Percentiles rank a stretch among this genome's conserved stretches.
Evolutionary conservation across 2,113 vertebrate genomes (phyloP).

Genomic region (Pterocles orientalis): DNA sequence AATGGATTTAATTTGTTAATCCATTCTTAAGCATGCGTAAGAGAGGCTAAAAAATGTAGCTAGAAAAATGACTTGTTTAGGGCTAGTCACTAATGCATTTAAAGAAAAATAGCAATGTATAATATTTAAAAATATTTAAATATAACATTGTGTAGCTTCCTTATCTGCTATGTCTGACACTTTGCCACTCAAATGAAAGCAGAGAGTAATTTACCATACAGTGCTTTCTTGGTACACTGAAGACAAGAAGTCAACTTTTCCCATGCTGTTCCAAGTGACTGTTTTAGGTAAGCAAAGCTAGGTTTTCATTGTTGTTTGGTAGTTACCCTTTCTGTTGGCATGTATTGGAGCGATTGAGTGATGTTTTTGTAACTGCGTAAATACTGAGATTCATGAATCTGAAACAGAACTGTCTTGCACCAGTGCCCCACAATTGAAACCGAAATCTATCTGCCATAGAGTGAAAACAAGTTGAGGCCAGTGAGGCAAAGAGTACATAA

Average conservation of each 20-base stretch:
- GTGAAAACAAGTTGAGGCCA: background rate
- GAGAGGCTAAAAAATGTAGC: rapidly evolving
- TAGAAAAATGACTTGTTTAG: background rate
- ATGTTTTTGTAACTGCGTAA: background rate
- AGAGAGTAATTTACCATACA: background rate
- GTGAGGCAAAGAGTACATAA: background rate
- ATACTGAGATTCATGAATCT: background rate
- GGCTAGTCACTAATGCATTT: background rate
- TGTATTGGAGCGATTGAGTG: background rate
- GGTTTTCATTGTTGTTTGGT: background rate
- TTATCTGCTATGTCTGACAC: background rate
- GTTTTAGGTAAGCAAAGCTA: background rate
- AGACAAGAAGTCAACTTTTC: background rate
- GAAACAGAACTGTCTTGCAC: background rate
- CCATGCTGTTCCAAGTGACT: background rate
- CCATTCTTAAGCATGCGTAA: background rate
- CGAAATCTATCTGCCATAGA: background rate
- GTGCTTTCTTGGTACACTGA: background rate
- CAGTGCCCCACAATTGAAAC: background rate
- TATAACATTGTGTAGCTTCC: background rate
- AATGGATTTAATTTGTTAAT: background rate
- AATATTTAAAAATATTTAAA: background rate
- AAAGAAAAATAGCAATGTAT: background rate
- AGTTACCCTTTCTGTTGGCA: background rate
- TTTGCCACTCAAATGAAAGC: background rate